Base-by-base conservation (phyloP, 2,113 vertebrate genomes). In the Callipepla californica region DNA sequence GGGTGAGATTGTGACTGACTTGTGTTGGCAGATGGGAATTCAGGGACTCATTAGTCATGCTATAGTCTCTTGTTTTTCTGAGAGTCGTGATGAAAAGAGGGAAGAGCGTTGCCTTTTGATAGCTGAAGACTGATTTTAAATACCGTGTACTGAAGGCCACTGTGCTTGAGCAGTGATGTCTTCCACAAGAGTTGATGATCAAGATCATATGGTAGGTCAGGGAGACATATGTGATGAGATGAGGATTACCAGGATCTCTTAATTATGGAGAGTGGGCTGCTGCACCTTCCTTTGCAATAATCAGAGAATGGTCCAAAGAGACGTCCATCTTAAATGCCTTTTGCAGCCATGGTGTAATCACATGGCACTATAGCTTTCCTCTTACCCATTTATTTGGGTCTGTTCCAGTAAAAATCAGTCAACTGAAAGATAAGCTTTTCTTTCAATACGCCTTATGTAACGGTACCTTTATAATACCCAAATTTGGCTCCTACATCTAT, bases 41-140 rank as follows among this genome's bases (percentile, higher is more conserved):
- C 81, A 88, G 76, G 73, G 51, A 81, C 87, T 90, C 76, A 75
- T 96, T 95, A 95, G 87, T 95, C 93, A 94, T 88, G 85, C 95
- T 84, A 40, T 80, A 86, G 80, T 75, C 69, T 94, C 87, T 90
- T 91, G 94, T 86, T 95, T 93, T 94, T 70, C 72, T 77, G 68
- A 55, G 82, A 48, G 69, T 91, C 32, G 0, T 83, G 93, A 75
- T 90, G 57, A 90, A 93, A 83, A 63, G 62, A 90, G 84, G 77
- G 47, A 59, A 74, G 11, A 87, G 47, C 63, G n/a, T 61, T 93
- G 91, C 40, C 58, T 93, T 72, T 89, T 0, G 0, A 18, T 84
- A n/a, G 69, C 73, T 94, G 65, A 59, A 67, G 76, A 88, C 51
- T 48, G 53, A 20, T 86, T 93, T 81, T 70, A 62, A 93, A 77